Evolutionary conservation across 2,888 invertebrate genomes (phyloP).

Genomic region (Epistrophe eligans): DNA sequence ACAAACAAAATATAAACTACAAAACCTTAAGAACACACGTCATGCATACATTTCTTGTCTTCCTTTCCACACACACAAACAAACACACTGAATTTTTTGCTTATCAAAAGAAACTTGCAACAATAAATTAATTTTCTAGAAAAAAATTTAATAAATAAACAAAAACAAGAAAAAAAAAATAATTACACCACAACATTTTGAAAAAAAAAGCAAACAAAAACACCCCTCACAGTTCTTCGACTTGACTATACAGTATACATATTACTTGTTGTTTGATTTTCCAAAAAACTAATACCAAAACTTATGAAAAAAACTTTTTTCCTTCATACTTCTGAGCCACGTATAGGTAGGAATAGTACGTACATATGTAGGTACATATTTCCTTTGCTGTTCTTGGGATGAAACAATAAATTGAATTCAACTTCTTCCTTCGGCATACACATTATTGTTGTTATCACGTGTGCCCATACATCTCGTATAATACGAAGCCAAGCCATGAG

Average conservation of each 20-base stretch:
- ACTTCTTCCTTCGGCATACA: constrained; percentile 59
- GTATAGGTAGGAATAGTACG: too few species aligned
- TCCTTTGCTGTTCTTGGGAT: neutral
- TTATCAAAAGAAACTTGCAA: constrained; percentile 46
- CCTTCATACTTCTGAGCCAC: neutral
- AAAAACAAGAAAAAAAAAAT: constrained; percentile 3
- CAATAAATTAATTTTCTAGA: constrained; percentile 69
- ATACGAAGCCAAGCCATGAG: constrained; percentile 11
- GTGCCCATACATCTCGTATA: constrained; percentile 33
- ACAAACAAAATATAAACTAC: neutral
- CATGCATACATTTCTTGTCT: neutral
- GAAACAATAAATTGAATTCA: constrained; percentile 72
- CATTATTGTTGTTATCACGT: constrained; percentile 57
- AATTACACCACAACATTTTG: neutral
- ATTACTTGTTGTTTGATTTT: constrained; percentile 2
- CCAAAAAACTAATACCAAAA: constrained; percentile 59
- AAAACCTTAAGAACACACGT: neutral
- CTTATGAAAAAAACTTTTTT: constrained; percentile 57
- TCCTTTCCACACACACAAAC: neutral
- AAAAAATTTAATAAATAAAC: neutral
- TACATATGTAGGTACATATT: neutral
- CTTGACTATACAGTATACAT: too few species aligned
- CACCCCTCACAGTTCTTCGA: neutral
- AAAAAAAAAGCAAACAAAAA: neutral
- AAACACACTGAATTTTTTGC: neutral